Conservation (phyloP, 2,113 vertebrate genomes). For the Neofelis nebulosa region DNA sequence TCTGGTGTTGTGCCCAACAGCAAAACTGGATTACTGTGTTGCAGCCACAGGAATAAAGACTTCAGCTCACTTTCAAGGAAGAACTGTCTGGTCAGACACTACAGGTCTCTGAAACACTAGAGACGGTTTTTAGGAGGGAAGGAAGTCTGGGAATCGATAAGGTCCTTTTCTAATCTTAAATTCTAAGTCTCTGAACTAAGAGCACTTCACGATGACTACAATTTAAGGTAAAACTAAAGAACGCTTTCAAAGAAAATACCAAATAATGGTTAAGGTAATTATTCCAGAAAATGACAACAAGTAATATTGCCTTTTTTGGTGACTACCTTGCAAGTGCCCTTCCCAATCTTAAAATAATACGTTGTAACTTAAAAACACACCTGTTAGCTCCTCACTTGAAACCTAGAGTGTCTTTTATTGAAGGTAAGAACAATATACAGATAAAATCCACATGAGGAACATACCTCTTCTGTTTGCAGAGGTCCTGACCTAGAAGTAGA, state of each 20-base stretch:
- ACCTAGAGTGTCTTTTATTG: background rate
- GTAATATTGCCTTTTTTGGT: background rate
- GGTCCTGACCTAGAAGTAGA: background rate
- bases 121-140: background rate
- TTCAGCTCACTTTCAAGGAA: background rate
- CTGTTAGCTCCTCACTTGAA: background rate
- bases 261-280: background rate
- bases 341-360: conserved; percentile 27
- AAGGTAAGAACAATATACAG: background rate
- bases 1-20: background rate
- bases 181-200: background rate
- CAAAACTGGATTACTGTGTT: background rate
- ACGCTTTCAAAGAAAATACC: background rate
- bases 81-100: background rate
- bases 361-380: conserved; percentile 16
- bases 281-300: background rate
- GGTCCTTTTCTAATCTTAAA: background rate
- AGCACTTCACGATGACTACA: background rate
- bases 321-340: background rate
- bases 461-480: background rate
- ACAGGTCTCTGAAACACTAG: background rate
- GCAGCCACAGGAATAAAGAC: background rate
- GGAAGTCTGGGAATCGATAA: background rate
- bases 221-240: background rate
- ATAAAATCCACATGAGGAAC: background rate